Base-by-base conservation (phyloP, 2,888 invertebrate genomes). In the Nycteola revayana region DNA sequence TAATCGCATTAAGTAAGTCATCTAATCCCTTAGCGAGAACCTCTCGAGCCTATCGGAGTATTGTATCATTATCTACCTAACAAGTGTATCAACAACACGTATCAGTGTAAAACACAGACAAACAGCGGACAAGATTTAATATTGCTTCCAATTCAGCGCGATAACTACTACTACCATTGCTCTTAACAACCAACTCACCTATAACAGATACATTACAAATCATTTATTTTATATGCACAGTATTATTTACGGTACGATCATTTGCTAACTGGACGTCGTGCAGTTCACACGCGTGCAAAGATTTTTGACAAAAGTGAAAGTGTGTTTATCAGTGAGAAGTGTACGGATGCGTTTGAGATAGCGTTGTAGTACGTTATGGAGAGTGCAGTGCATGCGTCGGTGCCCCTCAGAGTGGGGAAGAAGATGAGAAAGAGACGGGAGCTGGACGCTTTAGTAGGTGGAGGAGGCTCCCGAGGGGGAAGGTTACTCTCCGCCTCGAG, bases 351-450 rank as follows among this genome's bases (percentile, higher is more conserved):
- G 71, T 73, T 54, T 57, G 59, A 82, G 84, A 78, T 84, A 84
- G 81, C 77, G 66, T 56, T 55, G 33, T 40, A 41, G 55, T 60
- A 60, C 60, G 71, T 59, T 32, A 88, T 88, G 87, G 87, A 87
- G 79, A 86, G 81, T 59, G 85, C 80, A 42, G 87, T 92, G 90
- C 89, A 92, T 86, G 78, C 91, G 88, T 71, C 91, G 69, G 82
- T 91, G 85, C 78, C 93, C 91, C 75, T 93, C 81, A 70, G 93
- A 85, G 80, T 93, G 85, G 73, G 89, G 51, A 94, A 94, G 79
- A 94, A 94, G 82, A 94, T 94, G 93, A 90, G 93, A 66, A 94
- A 94, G 70, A 90, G 94, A 50, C 90, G 93, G 65, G 94, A 94
- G 75, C 80, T 94, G 57, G 94, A 94, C 71, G 94, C 94, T 25